Evolutionary conservation across 2,797 vertebrate genomes (phyloP).

Genomic region (Acanthurus tractus): DNA sequence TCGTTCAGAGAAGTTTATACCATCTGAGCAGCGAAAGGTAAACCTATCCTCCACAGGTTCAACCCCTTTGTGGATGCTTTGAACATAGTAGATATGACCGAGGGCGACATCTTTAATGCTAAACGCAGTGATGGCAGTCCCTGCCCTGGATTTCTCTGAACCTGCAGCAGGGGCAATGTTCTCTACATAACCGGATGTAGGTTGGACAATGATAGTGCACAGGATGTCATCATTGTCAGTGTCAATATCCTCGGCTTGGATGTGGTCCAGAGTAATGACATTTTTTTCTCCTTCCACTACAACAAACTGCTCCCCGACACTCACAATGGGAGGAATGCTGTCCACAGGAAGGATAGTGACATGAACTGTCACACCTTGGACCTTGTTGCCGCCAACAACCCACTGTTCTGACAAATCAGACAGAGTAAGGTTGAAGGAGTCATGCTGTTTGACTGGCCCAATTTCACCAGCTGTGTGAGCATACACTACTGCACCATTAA

Average conservation of each 20-base stretch:
- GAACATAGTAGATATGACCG: constrained; percentile 88
- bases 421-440: constrained; percentile 90
- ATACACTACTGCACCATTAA: constrained; percentile 87
- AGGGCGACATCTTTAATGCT: constrained; percentile 86
- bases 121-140: constrained; percentile 91
- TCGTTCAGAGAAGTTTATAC: constrained; percentile 89
- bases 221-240: constrained; percentile 89
- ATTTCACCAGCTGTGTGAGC: constrained; percentile 90
- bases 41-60: constrained; percentile 90
- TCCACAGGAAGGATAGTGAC: constrained; percentile 91
- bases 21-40: constrained; percentile 91
- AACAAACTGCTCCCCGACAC: constrained; percentile 83
- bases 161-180: constrained; percentile 89
- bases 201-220: constrained; percentile 90
- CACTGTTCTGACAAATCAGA: constrained; percentile 88
- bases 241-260: constrained; percentile 89
- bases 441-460: constrained; percentile 85
- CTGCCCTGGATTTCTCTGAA: constrained; percentile 88
- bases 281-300: constrained; percentile 90
- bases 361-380: constrained; percentile 87
- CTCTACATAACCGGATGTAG: constrained; percentile 91
- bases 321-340: constrained; percentile 87
- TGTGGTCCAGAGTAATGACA: constrained; percentile 85
- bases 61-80: constrained; percentile 92
- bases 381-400: constrained; percentile 87